Evolutionary conservation across 2,113 vertebrate species (phyloP).

Genomic region (Rafetus swinhoei): DNA sequence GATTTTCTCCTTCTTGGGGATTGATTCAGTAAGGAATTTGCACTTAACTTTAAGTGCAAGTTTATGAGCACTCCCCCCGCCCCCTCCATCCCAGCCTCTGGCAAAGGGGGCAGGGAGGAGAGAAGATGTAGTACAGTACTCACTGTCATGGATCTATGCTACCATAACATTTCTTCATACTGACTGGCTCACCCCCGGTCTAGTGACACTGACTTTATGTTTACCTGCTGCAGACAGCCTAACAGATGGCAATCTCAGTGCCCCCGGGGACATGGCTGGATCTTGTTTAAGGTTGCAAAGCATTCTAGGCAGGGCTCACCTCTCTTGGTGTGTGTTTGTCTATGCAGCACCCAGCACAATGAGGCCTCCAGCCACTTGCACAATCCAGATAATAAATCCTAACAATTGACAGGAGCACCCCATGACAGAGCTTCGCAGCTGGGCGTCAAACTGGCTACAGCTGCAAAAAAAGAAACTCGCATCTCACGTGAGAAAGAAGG

Average conservation of each 20-base stretch:
- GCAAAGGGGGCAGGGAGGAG: background rate
- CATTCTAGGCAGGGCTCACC: background rate
- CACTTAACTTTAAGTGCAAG: background rate
- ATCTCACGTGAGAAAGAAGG: background rate
- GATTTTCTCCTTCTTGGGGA: background rate
- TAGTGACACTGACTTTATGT: background rate
- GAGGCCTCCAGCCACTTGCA: background rate
- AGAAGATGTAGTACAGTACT: background rate
- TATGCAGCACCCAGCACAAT: background rate
- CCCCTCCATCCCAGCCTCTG: conserved; percentile 9
- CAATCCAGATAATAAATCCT: background rate
- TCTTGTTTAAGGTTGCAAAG: background rate
- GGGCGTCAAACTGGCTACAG: background rate
- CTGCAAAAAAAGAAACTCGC: background rate
- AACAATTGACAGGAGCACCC: background rate
- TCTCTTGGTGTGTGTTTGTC: background rate
- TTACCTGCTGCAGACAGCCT: background rate
- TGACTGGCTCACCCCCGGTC: background rate
- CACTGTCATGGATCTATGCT: background rate
- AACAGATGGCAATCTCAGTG: background rate
- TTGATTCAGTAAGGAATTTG: background rate
- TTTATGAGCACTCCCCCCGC: background rate
- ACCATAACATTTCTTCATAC: background rate
- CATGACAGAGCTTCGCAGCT: background rate
- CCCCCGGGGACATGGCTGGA: background rate